Percentiles rank a stretch among this genome's conserved stretches.
Evolutionary conservation across 2,113 vertebrate species (phyloP).

Genomic region (Seriola dumerili): DNA sequence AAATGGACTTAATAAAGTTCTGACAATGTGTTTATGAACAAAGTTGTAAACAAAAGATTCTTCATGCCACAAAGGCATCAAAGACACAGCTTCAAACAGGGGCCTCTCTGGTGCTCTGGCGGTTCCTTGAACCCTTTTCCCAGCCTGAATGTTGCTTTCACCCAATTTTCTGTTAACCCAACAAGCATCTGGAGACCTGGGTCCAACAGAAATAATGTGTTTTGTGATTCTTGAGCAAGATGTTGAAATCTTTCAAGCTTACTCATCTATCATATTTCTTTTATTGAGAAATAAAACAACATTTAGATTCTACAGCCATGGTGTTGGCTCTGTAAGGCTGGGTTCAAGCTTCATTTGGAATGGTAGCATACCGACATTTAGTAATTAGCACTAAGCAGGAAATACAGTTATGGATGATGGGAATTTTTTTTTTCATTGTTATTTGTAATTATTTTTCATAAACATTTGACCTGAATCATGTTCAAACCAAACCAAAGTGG

Average conservation of each 20-base stretch:
- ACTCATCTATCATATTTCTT: neutral
- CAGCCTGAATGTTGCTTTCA: conserved; percentile 32
- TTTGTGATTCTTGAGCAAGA: neutral
- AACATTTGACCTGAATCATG: too few relatives aligned
- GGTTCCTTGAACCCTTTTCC: conserved; percentile 11
- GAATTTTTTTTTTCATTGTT: neutral
- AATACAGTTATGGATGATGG: neutral
- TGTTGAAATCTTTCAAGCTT: neutral
- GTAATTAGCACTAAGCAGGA: too few relatives aligned
- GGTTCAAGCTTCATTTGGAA: neutral
- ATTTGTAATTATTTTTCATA: too few relatives aligned
- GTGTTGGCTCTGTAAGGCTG: neutral
- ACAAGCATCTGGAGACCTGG: conserved; percentile 32
- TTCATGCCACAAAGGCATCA: conserved; percentile 28
- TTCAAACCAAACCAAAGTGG: too few relatives aligned
- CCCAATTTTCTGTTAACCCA: conserved; percentile 25
- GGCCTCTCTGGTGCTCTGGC: conserved; percentile 17
- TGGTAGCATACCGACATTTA: neutral
- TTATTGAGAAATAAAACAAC: neutral
- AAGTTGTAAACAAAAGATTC: conserved; percentile 21
- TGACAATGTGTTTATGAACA: conserved; percentile 4
- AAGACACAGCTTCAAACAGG: conserved; percentile 32
- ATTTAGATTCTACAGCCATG: neutral
- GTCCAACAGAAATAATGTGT: neutral
- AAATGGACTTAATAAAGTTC: conserved; percentile 29